Evolutionary conservation across 2,797 vertebrate genomes (phyloP).

Genomic region (Enteromius treurensis): DNA sequence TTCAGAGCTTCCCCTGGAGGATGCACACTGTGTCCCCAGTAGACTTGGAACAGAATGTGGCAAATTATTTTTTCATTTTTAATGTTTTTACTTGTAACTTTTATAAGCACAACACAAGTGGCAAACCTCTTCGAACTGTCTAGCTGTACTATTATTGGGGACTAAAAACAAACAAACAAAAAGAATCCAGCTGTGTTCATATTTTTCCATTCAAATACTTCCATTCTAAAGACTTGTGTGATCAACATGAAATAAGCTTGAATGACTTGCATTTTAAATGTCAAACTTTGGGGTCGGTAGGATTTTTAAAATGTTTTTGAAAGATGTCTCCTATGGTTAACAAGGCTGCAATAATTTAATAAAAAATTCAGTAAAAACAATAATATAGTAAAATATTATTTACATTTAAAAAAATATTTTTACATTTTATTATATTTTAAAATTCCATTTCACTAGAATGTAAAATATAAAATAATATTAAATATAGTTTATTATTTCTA

Average conservation of each 20-base stretch:
- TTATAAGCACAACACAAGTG: not conserved
- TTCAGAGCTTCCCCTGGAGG: slow-evolving; percentile 10
- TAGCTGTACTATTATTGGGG: not conserved
- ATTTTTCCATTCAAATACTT: not conserved
- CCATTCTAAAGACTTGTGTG: not conserved
- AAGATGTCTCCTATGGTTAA: not conserved
- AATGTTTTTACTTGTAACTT: not conserved
- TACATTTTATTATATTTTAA: not conserved
- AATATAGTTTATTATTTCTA: not conserved
- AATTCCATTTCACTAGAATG: not conserved
- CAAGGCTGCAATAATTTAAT: not conserved
- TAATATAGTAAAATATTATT: not conserved
- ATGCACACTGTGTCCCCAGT: not conserved
- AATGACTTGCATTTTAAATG: not conserved
- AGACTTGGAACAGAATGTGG: not conserved
- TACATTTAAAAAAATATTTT: not conserved
- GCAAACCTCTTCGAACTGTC: not conserved
- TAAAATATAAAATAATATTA: too few species aligned
- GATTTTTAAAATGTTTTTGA: not conserved
- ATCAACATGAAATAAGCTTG: not conserved
- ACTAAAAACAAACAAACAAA: not conserved
- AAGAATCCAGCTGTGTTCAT: not conserved
- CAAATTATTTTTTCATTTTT: slow-evolving; percentile 20
- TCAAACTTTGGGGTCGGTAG: not conserved
- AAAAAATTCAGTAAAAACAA: not conserved